Evolutionary conservation across 1,140 invertebrate genomes (phyloP).

Genomic region (Brachionus sp.): DNA sequence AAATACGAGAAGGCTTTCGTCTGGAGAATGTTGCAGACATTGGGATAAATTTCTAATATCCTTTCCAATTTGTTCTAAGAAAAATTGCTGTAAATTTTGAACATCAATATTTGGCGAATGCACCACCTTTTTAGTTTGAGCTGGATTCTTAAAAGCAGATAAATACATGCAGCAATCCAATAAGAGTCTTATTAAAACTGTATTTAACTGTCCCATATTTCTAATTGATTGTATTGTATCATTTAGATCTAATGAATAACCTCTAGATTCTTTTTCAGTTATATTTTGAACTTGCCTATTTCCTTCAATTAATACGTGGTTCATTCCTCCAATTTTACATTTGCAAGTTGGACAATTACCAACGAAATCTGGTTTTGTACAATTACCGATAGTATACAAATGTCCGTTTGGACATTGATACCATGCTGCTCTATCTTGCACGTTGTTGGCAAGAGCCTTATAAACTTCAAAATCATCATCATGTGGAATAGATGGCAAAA

Average conservation of each 20-base stretch:
- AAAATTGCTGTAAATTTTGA: neutral
- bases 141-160: neutral
- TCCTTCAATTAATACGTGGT: conserved; percentile 44
- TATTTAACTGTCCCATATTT: conserved; percentile 23
- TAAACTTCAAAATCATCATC: conserved; percentile 47
- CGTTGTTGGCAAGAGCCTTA: conserved; percentile 47
- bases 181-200: neutral
- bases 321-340: conserved; percentile 49
- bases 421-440: conserved; percentile 46
- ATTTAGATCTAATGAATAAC: neutral
- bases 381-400: conserved; percentile 54
- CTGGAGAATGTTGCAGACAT: conserved; percentile 12
- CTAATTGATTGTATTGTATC: neutral
- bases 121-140: neutral
- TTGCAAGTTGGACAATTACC: conserved; percentile 50
- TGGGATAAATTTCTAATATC: neutral
- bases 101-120: neutral
- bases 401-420: conserved; percentile 53
- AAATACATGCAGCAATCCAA: neutral
- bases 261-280: neutral
- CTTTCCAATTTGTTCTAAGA: neutral
- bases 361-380: conserved; percentile 48
- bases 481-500: conserved; percentile 48
- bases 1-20: neutral
- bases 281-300: conserved; percentile 45